Evolutionary conservation across 2,888 invertebrate genomes (phyloP), one percentile per base, ranked within the genome.

Genomic region (Callyntrura guangdongensis): DNA sequence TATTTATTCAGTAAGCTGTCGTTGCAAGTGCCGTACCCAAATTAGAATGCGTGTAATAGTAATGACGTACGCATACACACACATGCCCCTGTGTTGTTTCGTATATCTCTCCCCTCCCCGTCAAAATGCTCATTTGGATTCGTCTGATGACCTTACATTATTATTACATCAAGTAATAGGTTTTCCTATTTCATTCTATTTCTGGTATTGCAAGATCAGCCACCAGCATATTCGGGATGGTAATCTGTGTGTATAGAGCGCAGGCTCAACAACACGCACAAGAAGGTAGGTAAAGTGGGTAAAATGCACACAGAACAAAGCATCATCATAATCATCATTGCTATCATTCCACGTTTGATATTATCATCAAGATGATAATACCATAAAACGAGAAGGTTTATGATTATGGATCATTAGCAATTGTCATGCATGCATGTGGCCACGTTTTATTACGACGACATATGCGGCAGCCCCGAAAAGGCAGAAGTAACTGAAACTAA

Each of bases 131-230:
- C 72, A 85, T 17, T 85, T 85, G 85, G 85, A 85, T 72, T 85
- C 85, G 69, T 85, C 85, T 53, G 72, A 85, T 72, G 85, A 72
- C 85, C 85, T 85, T 72, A 69, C n/a, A 22, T 49, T 36, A 36
- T 36, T 36, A 36, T 36, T 36, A 22, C 17, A 61, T 61, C 12
- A 53, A 4, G 36, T 72, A 6, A 17, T 45, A 17, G 20, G 0
- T 36, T 72, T 45, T 84, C n/a, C 22, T 69, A 20, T 59, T 72
- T 72, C 27, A 85, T 12, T 20, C 69, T 36, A 56, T 20, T 85
- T 72, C 85, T 72, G 85, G 72, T 72, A 72, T 85, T 72, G 85
- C 12, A 56, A 72, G 56, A 72, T n/a, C 20, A 49, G 22, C 47
- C n/a, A 47, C 14, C 3, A 49, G 17, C 9, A 17, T 72, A 72